Evolutionary conservation across 2,113 vertebrate genomes (phyloP).

Genomic region (Benitochromis conjunctus): DNA sequence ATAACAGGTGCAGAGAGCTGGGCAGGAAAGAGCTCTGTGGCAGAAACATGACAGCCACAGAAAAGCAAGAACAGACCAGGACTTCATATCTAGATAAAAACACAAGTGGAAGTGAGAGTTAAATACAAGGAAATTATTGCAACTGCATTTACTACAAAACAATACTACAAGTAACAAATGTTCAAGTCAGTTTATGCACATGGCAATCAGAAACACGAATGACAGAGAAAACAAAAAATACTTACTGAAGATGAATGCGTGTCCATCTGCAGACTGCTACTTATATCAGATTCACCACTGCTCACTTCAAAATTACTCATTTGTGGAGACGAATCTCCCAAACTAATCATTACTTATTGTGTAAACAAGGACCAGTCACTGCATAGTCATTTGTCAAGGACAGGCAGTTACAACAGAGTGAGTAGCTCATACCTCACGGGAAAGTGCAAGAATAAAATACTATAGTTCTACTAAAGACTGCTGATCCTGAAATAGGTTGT

Average conservation of each 20-base stretch:
- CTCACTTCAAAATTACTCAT: background rate
- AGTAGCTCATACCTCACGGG: background rate
- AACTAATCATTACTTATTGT: conserved; percentile 53
- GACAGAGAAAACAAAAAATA: background rate
- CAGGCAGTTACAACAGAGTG: conserved; percentile 28
- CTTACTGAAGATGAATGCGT: conserved; percentile 17
- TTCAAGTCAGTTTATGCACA: background rate
- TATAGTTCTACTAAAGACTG: background rate
- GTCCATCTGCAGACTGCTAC: background rate
- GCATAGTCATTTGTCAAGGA: conserved; percentile 32
- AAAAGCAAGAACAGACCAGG: conserved; percentile 14
- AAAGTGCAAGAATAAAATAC: background rate
- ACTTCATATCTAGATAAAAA: conserved; percentile 43
- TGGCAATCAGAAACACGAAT: background rate
- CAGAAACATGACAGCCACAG: conserved; percentile 38
- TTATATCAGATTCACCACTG: background rate
- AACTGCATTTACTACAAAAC: background rate
- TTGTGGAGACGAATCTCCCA: background rate
- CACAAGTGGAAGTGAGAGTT: background rate
- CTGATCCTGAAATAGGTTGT: background rate
- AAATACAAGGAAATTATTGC: background rate
- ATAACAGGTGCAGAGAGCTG: conserved; percentile 66
- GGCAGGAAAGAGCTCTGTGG: conserved; percentile 50
- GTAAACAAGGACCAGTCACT: conserved; percentile 37
- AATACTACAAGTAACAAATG: background rate